Evolutionary conservation across 2,113 vertebrate genomes (phyloP), one percentile per base, ranked within the genome.

Genomic region (Siphamia tubifer): DNA sequence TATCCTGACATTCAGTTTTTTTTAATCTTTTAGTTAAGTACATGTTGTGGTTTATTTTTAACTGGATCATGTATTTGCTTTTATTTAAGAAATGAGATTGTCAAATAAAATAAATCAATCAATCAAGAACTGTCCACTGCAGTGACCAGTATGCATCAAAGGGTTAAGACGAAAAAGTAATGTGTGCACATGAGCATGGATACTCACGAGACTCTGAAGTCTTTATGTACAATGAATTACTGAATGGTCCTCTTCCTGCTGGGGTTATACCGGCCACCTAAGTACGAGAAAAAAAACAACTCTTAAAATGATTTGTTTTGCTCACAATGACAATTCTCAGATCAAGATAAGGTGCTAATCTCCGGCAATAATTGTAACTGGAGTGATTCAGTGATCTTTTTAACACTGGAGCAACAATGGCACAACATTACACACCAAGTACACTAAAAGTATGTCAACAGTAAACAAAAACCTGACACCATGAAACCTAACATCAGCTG

Each of bases 171-270:
- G 0, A 24, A 9, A 16, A 16, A 53, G 44, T 8, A 54, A 9
- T 48, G 28, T 31, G 8, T 44, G 25, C 43, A 19, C 4, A 10
- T 31, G 32, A 45, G 39, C 9, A 43, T 51, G 27, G 65, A 47
- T 70, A 90, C 93, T 90, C 94, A 99, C 98, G 93, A 79, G 96
- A 96, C 90, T 99, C 98, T 70, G 94, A 92, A 3, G 98, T 99
- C 88, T 98, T 96, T 82, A 97, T 95, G 79, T 94, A 96, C 63
- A 96, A 91, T 44, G 95, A 91, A 57, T 94, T 91, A 2, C 96
- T 98, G 85, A 95, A 98, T 13, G 93, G 47, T 86, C 98, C 96
- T 23, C 90, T 56, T 67, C 94, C 95, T 83, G 90, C 93, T 45
- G 87, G 90, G 64, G 95, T 94, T 77, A 94, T 90, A 74, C 95